Evolutionary conservation across 1,140 invertebrate genomes (phyloP).

Genomic region (Meloidogyne hapla): DNA sequence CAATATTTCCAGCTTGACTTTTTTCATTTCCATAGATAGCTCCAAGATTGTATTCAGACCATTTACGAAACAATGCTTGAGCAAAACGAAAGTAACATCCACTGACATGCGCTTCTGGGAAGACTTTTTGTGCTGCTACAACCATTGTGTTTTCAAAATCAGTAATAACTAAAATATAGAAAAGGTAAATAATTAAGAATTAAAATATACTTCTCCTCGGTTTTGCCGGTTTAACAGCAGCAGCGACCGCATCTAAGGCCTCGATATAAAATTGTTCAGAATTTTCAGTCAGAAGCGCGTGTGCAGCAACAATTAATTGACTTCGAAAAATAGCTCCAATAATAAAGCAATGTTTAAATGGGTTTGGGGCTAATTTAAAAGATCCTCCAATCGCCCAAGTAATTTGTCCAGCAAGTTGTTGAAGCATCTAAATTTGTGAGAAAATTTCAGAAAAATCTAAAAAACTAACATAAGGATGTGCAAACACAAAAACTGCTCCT

Average conservation of each 20-base stretch:
- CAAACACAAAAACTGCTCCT: slow-evolving; percentile 4
- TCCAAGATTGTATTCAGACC: not conserved
- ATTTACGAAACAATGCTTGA: not conserved
- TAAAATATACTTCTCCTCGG: not conserved
- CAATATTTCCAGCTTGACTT: not conserved
- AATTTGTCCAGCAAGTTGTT: not conserved
- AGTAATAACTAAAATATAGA: not conserved
- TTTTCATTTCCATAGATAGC: not conserved
- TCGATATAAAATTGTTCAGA: slow-evolving; percentile 6
- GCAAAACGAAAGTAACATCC: not conserved
- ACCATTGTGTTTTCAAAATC: not conserved
- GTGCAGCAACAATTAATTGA: slow-evolving; percentile 1
- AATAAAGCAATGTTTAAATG: not conserved
- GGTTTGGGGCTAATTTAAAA: not conserved
- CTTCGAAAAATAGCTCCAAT: not conserved
- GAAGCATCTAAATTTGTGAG: not conserved
- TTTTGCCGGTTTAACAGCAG: not conserved
- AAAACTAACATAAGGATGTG: slow-evolving; percentile 12
- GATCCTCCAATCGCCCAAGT: not conserved
- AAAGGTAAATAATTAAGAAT: no score
- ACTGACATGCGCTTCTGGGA: not conserved
- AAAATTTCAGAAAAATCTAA: not conserved
- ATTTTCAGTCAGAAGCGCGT: not conserved
- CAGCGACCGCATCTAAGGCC: not conserved
- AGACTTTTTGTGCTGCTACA: not conserved